A percentile compares a stretch with the other conserved stretches of the same genome.
Conservation (phyloP, 2,888 invertebrate genomes). For the Platynereis dumerilii region DNA sequence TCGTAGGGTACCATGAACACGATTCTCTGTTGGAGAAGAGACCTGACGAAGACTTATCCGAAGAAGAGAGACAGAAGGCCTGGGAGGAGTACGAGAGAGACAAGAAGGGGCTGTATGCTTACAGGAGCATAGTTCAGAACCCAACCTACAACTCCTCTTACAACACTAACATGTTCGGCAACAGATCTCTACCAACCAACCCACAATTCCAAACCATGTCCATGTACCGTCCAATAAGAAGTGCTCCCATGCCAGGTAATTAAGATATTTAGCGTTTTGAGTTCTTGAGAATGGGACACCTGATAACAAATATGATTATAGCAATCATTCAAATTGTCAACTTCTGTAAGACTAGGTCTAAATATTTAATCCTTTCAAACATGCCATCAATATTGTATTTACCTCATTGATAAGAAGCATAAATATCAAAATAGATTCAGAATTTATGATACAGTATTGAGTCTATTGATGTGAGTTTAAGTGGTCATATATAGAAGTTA, state of each 20-base stretch:
- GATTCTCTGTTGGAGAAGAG: constrained; percentile 92
- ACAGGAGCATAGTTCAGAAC: not conserved
- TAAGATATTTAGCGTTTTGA: too few relatives aligned
- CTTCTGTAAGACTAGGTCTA: too few relatives aligned
- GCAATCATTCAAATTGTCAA: too few relatives aligned
- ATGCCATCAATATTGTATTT: too few relatives aligned
- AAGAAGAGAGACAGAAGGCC: constrained; percentile 91
- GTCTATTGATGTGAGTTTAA: too few relatives aligned
- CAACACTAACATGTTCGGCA: not conserved
- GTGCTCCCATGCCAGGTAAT: not conserved
- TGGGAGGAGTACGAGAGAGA: constrained; percentile 98
- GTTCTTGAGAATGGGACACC: too few relatives aligned
- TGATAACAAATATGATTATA: too few relatives aligned
- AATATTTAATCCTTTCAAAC: too few relatives aligned
- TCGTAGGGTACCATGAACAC: constrained; percentile 92
- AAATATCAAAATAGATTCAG: too few relatives aligned
- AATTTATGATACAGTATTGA: too few relatives aligned
- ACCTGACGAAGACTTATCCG: constrained; percentile 89
- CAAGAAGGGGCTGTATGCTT: constrained; percentile 48
- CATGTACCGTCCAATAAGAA: not conserved
- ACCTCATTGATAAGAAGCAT: too few relatives aligned
- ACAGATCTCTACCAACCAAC: not conserved
- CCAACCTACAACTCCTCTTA: constrained; percentile 7
- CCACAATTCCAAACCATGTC: not conserved
- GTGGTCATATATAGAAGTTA: too few relatives aligned